phyloP scores from a whole-genome alignment of 2,113 vertebrate species.

The Mesocricetus auratus region DNA sequence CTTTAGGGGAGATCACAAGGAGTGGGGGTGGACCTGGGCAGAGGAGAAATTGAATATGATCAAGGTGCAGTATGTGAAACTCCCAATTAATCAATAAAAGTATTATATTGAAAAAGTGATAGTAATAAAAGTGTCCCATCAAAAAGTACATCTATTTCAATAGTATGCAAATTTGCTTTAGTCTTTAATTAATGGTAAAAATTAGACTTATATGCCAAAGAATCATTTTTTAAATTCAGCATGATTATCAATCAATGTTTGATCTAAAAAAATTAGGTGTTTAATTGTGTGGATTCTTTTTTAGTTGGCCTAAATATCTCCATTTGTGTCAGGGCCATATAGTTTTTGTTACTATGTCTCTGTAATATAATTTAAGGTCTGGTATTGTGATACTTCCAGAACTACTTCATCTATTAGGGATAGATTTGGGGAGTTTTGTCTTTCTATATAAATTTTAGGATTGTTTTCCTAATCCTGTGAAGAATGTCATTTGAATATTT shows the following conservation, averaged over 20 bases:
- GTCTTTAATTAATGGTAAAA: background rate
- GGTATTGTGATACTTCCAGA: background rate
- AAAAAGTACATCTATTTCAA: background rate
- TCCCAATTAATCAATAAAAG: background rate
- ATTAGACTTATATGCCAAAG: background rate
- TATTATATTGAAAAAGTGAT: background rate
- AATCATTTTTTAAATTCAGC: background rate
- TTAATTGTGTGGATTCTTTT: background rate
- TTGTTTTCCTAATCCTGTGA: background rate
- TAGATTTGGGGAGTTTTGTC: background rate
- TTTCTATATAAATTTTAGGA: background rate
- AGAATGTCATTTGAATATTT: background rate
- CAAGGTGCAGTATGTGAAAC: background rate
- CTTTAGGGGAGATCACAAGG: background rate
- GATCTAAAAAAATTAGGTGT: background rate
- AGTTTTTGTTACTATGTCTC: background rate
- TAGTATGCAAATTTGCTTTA: background rate
- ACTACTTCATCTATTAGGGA: background rate
- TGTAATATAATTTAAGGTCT: background rate
- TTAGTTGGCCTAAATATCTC: background rate
- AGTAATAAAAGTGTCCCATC: background rate
- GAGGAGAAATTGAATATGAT: background rate
- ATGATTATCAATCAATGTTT: background rate
- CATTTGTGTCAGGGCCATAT: background rate
- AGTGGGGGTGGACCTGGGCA: background rate